Percentiles rank a stretch among this genome's conserved stretches.
phyloP scores from a whole-genome alignment of 2,888 invertebrate genomes.

The Phasia obesa region DNA sequence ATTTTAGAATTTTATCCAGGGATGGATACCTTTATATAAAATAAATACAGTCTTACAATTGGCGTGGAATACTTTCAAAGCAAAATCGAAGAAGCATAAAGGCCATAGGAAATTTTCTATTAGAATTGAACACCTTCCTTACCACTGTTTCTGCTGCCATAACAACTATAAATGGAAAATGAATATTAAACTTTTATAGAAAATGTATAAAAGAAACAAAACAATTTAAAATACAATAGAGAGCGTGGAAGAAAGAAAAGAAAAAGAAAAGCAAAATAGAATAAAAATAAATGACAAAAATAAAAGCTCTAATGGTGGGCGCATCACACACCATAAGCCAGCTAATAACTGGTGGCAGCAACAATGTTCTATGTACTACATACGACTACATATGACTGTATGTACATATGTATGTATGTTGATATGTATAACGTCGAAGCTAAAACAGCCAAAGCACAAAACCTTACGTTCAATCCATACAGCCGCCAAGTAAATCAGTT shows the following conservation, averaged over 20 bases:
- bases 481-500: constrained; percentile 78
- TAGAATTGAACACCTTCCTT: background rate
- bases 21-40: no score
- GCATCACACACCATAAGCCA: constrained; percentile 51
- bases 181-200: constrained; percentile 46
- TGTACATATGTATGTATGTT: background rate
- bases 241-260: constrained; percentile 9
- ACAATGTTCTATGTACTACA: constrained; percentile 11
- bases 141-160: constrained; percentile 44
- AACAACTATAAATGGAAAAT: constrained; percentile 36
- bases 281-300: constrained; percentile 3
- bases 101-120: no score
- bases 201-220: constrained; percentile 55
- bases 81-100: no score
- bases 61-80: no score
- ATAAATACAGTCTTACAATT: no score
- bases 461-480: constrained; percentile 74
- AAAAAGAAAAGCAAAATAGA: constrained; percentile 41
- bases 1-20: no score
- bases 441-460: constrained; percentile 61
- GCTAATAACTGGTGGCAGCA: constrained; percentile 39
- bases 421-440: constrained; percentile 22
- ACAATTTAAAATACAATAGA: constrained; percentile 32
- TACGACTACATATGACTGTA: background rate
- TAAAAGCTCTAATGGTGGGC: constrained; percentile 65